phyloP scores from a whole-genome alignment of 2,113 vertebrate genomes.

The Zapornia atra region DNA sequence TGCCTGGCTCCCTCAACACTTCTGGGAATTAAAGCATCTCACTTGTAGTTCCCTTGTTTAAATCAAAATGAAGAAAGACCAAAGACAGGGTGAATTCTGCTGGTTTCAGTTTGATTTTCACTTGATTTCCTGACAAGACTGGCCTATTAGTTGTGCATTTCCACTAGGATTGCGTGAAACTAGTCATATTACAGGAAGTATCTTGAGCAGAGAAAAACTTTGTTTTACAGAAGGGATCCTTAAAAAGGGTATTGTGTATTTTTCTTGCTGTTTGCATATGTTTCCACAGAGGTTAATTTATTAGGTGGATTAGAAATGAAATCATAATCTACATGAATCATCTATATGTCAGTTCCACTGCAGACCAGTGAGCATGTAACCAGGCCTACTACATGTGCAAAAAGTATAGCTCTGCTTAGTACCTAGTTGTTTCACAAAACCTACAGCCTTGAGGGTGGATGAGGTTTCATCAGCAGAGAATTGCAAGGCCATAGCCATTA shows the following conservation, averaged over 20 bases:
- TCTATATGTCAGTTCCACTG: background rate
- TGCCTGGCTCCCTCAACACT: background rate
- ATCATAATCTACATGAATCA: background rate
- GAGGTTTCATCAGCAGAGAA: background rate
- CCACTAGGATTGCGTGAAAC: background rate
- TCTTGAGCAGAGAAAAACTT: background rate
- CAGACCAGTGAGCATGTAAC: background rate
- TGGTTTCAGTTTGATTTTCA: background rate
- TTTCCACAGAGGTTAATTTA: background rate
- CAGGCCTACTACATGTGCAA: background rate
- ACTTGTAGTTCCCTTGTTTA: background rate
- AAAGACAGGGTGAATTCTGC: background rate
- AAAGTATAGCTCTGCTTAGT: background rate
- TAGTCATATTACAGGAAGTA: background rate
- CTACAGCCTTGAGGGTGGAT: background rate
- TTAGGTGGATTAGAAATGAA: background rate
- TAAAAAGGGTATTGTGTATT: background rate
- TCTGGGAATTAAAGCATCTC: background rate
- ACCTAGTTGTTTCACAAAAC: background rate
- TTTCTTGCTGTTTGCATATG: background rate
- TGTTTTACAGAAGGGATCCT: background rate
- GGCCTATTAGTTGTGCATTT: background rate
- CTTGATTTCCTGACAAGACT: background rate
- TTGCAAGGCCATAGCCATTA: background rate
- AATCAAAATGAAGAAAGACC: constrained; percentile 18